Evolutionary conservation across 1,140 invertebrate genomes (phyloP).

Genomic region (Calliopsis andreniformis): DNA sequence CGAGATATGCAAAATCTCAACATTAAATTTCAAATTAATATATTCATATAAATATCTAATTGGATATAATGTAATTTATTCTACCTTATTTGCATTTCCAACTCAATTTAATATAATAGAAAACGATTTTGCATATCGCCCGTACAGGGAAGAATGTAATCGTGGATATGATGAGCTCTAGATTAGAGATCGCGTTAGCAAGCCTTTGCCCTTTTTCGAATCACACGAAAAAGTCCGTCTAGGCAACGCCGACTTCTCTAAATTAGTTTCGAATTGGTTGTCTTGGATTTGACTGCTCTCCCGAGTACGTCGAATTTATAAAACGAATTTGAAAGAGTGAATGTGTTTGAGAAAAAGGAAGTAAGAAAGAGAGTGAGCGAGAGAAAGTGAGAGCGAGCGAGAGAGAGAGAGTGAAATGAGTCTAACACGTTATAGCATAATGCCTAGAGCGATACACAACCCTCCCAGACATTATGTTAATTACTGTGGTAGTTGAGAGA

Average conservation of each 20-base stretch:
- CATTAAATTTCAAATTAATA: background rate
- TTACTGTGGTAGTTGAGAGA: conserved; percentile 67
- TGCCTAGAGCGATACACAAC: conserved; percentile 54
- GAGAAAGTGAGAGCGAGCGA: no score
- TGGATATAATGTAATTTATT: no score
- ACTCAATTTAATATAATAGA: background rate
- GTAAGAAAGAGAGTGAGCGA: background rate
- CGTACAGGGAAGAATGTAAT: conserved; percentile 67
- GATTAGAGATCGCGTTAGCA: conserved; percentile 49
- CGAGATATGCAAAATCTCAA: conserved; percentile 68
- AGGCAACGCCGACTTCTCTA: conserved; percentile 30
- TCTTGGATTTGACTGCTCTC: conserved; percentile 73
- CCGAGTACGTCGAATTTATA: conserved; percentile 57
- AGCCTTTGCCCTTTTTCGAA: conserved; percentile 51
- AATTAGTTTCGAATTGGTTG: conserved; percentile 63
- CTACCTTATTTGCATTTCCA: background rate
- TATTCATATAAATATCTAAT: no score
- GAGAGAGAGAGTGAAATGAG: no score
- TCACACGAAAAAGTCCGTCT: conserved; percentile 40
- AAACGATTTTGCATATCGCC: conserved; percentile 67
- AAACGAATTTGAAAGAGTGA: conserved; percentile 7
- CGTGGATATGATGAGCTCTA: conserved; percentile 69
- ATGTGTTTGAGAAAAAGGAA: conserved; percentile 18
- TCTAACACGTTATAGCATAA: conserved; percentile 26
- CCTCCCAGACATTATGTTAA: conserved; percentile 65